Percentiles rank a stretch among this genome's conserved stretches.
Evolutionary conservation across 1,140 invertebrate genomes (phyloP).

Genomic region (Ceratosolen solmsi): DNA sequence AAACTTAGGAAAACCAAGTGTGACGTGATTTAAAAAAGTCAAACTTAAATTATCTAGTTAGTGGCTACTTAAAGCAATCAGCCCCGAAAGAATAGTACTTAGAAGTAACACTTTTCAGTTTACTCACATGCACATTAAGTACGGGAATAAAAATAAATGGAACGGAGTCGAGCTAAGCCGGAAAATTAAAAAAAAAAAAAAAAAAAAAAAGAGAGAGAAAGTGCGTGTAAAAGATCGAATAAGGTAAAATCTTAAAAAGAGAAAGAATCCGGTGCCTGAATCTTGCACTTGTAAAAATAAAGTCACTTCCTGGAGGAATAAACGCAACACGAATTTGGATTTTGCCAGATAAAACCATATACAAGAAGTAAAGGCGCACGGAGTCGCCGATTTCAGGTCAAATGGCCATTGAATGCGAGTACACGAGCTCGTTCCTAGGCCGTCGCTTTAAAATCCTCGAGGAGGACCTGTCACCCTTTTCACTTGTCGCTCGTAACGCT

Average conservation of each 20-base stretch:
- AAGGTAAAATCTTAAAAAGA: neutral
- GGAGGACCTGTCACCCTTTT: neutral
- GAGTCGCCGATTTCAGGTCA: too few relatives aligned
- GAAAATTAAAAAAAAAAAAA: conserved; percentile 20
- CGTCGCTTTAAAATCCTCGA: neutral
- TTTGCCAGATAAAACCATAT: neutral
- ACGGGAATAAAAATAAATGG: conserved; percentile 17
- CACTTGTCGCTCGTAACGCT: neutral
- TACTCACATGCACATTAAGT: neutral
- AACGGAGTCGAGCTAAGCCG: neutral
- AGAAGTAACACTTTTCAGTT: neutral
- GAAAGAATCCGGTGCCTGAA: neutral
- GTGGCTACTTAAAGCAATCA: too few relatives aligned
- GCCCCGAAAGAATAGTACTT: neutral
- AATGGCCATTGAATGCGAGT: neutral
- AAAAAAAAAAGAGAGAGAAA: neutral
- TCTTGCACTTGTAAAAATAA: conserved; percentile 19
- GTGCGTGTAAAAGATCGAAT: neutral
- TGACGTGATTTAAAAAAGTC: too few relatives aligned
- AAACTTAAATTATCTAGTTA: too few relatives aligned
- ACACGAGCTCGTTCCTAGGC: neutral
- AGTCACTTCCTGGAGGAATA: neutral
- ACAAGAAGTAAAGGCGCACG: neutral
- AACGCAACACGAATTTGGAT: neutral
- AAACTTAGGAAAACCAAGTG: too few relatives aligned